These are phyloP conservation scores for Fulmarus glacialis DNA, from an alignment of 2,113 vertebrate species.

Conservation along the genomic window DNA sequence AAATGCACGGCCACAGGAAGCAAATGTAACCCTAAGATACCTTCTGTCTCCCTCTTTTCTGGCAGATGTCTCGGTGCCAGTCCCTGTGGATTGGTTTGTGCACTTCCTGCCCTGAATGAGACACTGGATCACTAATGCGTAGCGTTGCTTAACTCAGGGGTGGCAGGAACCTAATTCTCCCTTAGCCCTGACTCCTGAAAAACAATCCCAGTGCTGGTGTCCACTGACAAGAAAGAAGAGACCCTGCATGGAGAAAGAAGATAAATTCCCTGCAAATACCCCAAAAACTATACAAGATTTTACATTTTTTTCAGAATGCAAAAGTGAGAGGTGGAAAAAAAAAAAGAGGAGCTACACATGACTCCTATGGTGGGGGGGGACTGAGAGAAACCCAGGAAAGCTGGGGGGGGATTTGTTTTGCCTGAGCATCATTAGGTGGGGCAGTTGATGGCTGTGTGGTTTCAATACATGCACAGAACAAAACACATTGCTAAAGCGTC, in stretches of 20 bases:
- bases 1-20: constrained; percentile 16
- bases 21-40: background rate
- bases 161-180: background rate
- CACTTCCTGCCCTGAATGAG: background rate
- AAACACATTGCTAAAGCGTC: background rate
- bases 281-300: background rate
- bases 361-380: background rate
- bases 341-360: background rate
- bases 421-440: background rate
- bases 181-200: background rate
- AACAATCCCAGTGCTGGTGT: background rate
- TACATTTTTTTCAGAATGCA: background rate
- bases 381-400: background rate
- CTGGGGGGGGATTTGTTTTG: background rate
- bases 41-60: background rate
- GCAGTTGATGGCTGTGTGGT: background rate
- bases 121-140: background rate
- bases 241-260: background rate
- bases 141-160: background rate
- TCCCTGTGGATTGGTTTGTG: background rate
- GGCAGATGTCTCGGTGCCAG: background rate
- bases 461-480: background rate
- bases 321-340: background rate
- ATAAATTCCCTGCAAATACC: background rate
- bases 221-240: background rate